A percentile compares a stretch with the other conserved stretches of the same genome.
phyloP scores from a whole-genome alignment of 2,113 vertebrate species.

The Cisticola juncidis region DNA sequence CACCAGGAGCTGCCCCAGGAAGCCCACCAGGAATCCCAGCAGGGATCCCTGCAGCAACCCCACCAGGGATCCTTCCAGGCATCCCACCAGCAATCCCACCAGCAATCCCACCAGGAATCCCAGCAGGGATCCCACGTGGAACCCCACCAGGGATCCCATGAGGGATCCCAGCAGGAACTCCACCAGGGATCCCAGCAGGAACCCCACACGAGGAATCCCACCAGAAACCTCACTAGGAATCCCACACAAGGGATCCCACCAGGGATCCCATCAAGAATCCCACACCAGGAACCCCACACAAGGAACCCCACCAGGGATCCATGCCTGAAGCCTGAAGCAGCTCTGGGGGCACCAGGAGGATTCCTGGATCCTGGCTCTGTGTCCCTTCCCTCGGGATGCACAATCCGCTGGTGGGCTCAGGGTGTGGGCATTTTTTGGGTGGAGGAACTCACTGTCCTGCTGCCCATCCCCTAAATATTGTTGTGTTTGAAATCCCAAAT shows the following conservation, averaged over 20 bases:
- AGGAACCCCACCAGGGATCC: too few species aligned
- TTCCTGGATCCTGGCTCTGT: neutral
- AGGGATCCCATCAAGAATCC: too few species aligned
- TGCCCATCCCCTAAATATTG: rapidly evolving
- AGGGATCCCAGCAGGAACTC: neutral
- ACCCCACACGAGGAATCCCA: neutral
- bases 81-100: neutral
- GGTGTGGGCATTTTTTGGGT: rapidly evolving
- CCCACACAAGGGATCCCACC: neutral
- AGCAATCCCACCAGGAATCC: neutral
- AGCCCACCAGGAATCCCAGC: neutral
- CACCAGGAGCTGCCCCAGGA: neutral
- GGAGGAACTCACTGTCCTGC: rapidly evolving
- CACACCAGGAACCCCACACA: neutral
- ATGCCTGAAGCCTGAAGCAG: neutral
- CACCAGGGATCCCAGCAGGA: neutral
- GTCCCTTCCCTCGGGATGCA: neutral
- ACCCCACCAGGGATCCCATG: too few species aligned
- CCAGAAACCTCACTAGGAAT: too few species aligned
- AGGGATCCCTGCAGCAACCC: too few species aligned
- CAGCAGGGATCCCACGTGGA: neutral
- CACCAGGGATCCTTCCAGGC: too few species aligned
- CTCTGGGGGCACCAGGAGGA: rapidly evolving
- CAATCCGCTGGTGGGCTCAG: rapidly evolving
- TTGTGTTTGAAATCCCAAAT: rapidly evolving